Evolutionary conservation across 2,797 vertebrate genomes (phyloP).

Genomic region (Typhlichthys eigenmanni): DNA sequence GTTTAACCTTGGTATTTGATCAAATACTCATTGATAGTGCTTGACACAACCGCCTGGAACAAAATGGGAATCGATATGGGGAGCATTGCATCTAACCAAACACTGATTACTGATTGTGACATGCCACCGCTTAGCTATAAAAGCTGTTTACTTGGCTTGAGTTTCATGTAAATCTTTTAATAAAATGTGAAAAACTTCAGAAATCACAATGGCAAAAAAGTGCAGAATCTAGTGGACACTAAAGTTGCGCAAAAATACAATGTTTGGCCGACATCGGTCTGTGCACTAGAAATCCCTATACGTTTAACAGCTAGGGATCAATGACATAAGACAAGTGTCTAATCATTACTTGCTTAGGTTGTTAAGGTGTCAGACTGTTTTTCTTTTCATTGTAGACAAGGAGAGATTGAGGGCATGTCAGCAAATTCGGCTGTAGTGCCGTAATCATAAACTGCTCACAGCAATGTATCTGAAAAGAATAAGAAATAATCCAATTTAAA

Average conservation of each 20-base stretch:
- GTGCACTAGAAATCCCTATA: background rate
- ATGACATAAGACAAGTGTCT: constrained; percentile 4
- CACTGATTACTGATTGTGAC: constrained; percentile 69
- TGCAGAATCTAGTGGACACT: background rate
- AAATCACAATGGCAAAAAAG: constrained; percentile 8
- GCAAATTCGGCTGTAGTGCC: constrained; percentile 31
- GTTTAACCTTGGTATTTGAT: constrained; percentile 60
- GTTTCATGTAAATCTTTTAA: constrained; percentile 57
- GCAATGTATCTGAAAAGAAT: constrained; percentile 12
- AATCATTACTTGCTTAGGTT: background rate
- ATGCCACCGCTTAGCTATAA: constrained; percentile 47
- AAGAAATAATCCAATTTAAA: constrained; percentile 12
- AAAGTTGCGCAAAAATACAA: background rate
- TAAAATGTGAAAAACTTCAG: background rate
- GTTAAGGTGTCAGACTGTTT: constrained; percentile 9
- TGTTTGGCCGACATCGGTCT: too few species aligned
- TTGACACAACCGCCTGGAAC: constrained; percentile 43
- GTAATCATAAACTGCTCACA: constrained; percentile 31
- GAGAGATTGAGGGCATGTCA: constrained; percentile 23
- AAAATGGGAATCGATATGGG: constrained; percentile 54
- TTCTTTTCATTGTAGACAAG: constrained; percentile 39
- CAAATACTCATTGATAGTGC: constrained; percentile 54
- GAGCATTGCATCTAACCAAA: constrained; percentile 62
- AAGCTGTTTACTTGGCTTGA: constrained; percentile 29
- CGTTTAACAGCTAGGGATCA: constrained; percentile 2